These are phyloP conservation scores for Ciona savignyi DNA, from an alignment of 23 tunicate species.

Conservation along the genomic window DNA sequence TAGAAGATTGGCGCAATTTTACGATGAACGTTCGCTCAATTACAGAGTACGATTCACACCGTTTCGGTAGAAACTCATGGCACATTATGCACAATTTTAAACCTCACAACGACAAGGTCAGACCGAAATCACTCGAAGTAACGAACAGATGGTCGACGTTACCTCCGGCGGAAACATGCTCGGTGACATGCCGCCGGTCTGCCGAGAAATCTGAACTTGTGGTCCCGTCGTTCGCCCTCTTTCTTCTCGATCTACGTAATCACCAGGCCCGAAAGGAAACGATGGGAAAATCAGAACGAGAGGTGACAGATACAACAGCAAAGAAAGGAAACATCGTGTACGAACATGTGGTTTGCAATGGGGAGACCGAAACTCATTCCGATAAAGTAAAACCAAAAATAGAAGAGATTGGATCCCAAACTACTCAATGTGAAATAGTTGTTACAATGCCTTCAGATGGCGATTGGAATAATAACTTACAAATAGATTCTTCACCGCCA, in stretches of 20 bases:
- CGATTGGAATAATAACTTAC: too few relatives aligned
- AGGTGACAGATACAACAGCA: too few relatives aligned
- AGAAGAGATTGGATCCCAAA: too few relatives aligned
- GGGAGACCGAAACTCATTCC: too few relatives aligned
- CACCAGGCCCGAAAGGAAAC: background rate
- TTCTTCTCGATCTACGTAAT: background rate
- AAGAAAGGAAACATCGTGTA: too few relatives aligned
- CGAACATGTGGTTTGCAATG: too few relatives aligned
- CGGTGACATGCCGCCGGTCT: background rate
- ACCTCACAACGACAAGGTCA: background rate
- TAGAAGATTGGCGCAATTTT: background rate
- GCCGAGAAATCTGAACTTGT: background rate
- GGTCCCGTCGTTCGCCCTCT: background rate
- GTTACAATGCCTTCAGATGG: too few relatives aligned
- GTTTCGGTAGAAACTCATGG: background rate
- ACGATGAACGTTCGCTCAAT: background rate
- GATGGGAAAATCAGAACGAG: background rate
- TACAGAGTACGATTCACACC: background rate
- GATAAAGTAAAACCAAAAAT: too few relatives aligned
- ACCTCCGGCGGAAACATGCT: background rate
- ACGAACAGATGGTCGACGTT: background rate
- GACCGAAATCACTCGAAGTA: background rate
- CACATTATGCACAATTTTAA: background rate
- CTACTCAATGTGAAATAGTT: too few relatives aligned
- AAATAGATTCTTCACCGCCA: too few relatives aligned